phyloP scores from a whole-genome alignment of 2,113 vertebrate genomes.

The Clarias macrocephalus region DNA sequence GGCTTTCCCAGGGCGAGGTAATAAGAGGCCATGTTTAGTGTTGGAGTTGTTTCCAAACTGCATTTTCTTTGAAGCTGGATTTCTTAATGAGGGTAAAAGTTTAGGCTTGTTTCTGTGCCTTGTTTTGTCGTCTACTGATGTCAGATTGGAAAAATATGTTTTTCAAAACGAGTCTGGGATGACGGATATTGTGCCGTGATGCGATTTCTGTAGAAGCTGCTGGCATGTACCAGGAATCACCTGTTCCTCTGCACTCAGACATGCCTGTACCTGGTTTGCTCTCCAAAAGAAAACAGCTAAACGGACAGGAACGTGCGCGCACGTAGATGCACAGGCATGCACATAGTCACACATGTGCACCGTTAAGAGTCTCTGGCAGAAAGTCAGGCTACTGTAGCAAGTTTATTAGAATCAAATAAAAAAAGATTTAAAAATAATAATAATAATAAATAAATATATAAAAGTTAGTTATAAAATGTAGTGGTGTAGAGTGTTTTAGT shows the following conservation, averaged over 20 bases:
- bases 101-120: neutral
- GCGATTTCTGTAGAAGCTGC: neutral
- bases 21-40: neutral
- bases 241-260: conserved; percentile 3
- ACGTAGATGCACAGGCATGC: neutral
- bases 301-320: neutral
- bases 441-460: neutral
- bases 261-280: conserved; percentile 17
- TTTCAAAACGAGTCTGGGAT: neutral
- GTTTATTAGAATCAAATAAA: neutral
- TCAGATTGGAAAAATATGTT: neutral
- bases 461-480: neutral
- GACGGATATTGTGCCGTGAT: neutral
- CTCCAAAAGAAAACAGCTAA: neutral
- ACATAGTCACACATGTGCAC: neutral
- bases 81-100: neutral
- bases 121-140: neutral
- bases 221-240: neutral
- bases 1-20: too few species aligned
- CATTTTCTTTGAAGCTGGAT: neutral
- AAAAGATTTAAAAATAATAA: neutral
- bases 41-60: neutral
- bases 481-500: neutral
- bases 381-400: neutral
- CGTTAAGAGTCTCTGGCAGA: neutral